These are phyloP conservation scores for Neocloeon triangulifer DNA, from an alignment of 1,140 invertebrate species.

Conservation along the genomic window DNA sequence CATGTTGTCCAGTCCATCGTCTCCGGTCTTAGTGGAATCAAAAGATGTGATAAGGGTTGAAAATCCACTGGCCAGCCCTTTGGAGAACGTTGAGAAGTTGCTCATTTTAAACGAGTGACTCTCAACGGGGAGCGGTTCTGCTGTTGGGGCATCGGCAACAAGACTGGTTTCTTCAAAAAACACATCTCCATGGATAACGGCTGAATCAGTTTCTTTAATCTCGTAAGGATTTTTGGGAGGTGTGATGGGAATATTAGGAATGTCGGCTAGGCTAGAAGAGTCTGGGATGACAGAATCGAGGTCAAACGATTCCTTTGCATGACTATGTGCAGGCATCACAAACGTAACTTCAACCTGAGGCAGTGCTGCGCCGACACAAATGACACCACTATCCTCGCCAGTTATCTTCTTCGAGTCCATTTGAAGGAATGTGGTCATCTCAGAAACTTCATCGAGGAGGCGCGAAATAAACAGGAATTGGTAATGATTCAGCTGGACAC, in stretches of 20 bases:
- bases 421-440: constrained; percentile 54
- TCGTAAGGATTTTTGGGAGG: constrained; percentile 20
- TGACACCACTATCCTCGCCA: constrained; percentile 3
- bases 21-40: constrained; percentile 47
- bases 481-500: constrained; percentile 76
- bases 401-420: constrained; percentile 49
- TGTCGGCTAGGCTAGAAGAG: constrained; percentile 56
- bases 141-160: constrained; percentile 4
- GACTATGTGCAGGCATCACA: constrained; percentile 57
- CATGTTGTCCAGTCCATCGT: constrained; percentile 43
- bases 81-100: constrained; percentile 35
- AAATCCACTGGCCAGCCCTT: constrained; percentile 44
- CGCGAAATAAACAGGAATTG: constrained; percentile 75
- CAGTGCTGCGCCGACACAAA: constrained; percentile 13
- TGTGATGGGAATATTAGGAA: too few species aligned
- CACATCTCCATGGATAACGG: background rate
- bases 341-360: constrained; percentile 51
- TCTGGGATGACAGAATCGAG: constrained; percentile 53
- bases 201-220: background rate
- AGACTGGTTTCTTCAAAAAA: constrained; percentile 1
- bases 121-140: constrained; percentile 11
- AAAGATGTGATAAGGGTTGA: constrained; percentile 56
- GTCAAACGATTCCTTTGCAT: constrained; percentile 43
- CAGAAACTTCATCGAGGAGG: constrained; percentile 55
- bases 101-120: constrained; percentile 20